A percentile compares a stretch with the other conserved stretches of the same genome.
These are phyloP conservation scores for Neosilurus hyrtlii DNA, from an alignment of 2,797 vertebrate genomes.

Conservation along the genomic window DNA sequence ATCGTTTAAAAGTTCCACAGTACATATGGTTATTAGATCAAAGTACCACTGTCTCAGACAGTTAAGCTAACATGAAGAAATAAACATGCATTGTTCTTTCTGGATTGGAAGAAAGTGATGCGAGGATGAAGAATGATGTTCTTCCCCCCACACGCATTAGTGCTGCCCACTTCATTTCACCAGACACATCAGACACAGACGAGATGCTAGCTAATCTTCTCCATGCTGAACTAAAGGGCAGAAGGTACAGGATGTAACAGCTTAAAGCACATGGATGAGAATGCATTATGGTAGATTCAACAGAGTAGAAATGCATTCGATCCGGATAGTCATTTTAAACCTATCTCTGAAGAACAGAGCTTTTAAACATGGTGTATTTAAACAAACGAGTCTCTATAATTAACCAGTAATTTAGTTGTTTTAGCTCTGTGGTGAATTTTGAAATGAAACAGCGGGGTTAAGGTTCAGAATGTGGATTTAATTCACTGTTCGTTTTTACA, in stretches of 20 bases:
- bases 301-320: not conserved
- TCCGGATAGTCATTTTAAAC: conserved; percentile 11
- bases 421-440: not conserved
- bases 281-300: conserved; percentile 1
- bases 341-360: not conserved
- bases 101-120: conserved; percentile 13
- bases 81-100: not conserved
- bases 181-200: conserved; percentile 18
- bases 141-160: conserved; percentile 22
- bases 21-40: conserved; percentile 17
- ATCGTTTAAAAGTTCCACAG: not conserved
- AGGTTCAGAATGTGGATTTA: not conserved
- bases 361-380: not conserved
- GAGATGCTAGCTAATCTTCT: conserved; percentile 21
- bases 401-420: not conserved
- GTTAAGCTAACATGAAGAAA: conserved; percentile 11
- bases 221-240: not conserved
- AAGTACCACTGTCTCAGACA: conserved; percentile 28
- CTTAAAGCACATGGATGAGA: not conserved
- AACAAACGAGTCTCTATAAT: not conserved
- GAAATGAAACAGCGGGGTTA: not conserved
- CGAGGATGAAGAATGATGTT: conserved; percentile 35
- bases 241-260: conserved; percentile 34
- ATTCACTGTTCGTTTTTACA: not conserved
- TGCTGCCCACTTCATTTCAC: conserved; percentile 48